Evolutionary conservation across 2,113 vertebrate species (phyloP).

Genomic region (Equus quagga): DNA sequence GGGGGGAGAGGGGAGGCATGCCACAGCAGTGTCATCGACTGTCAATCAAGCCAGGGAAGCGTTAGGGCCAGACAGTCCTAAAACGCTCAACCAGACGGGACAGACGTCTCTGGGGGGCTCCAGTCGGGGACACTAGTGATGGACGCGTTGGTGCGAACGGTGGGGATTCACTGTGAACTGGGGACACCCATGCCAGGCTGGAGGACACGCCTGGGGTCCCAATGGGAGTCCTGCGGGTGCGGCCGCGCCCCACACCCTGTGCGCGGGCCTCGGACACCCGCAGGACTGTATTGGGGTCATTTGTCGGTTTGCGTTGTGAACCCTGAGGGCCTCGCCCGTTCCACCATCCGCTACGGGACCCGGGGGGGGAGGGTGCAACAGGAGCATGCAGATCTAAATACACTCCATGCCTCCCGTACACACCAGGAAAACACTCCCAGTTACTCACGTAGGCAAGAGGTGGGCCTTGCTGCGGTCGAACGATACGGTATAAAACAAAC

Average conservation of each 20-base stretch:
- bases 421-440: slow-evolving; percentile 89
- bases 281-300: slow-evolving; percentile 52
- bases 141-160: slow-evolving; percentile 70
- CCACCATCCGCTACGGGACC: slow-evolving; percentile 30
- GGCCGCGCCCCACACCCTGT: slow-evolving; percentile 30
- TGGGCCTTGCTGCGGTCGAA: slow-evolving; percentile 91
- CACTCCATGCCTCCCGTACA: slow-evolving; percentile 91
- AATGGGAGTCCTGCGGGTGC: slow-evolving; percentile 68
- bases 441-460: slow-evolving; percentile 96
- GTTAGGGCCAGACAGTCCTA: slow-evolving; percentile 78
- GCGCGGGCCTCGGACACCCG: slow-evolving; percentile 62
- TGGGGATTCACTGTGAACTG: slow-evolving; percentile 69
- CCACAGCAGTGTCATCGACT: slow-evolving; percentile 26
- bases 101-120: slow-evolving; percentile 23
- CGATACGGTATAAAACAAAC: slow-evolving; percentile 88
- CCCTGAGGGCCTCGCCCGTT: slow-evolving; percentile 46
- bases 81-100: slow-evolving; percentile 76
- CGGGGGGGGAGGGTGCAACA: slow-evolving; percentile 84
- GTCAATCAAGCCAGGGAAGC: slow-evolving; percentile 75
- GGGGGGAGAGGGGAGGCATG: background rate
- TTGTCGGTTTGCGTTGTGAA: slow-evolving; percentile 73
- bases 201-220: slow-evolving; percentile 30
- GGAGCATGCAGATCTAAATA: slow-evolving; percentile 92
- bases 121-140: slow-evolving; percentile 16
- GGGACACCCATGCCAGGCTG: slow-evolving; percentile 40